A percentile compares a stretch with the other conserved stretches of the same genome.
These are phyloP conservation scores for Pholis gunnellus DNA, from an alignment of 2,113 vertebrate species.

Conservation along the genomic window DNA sequence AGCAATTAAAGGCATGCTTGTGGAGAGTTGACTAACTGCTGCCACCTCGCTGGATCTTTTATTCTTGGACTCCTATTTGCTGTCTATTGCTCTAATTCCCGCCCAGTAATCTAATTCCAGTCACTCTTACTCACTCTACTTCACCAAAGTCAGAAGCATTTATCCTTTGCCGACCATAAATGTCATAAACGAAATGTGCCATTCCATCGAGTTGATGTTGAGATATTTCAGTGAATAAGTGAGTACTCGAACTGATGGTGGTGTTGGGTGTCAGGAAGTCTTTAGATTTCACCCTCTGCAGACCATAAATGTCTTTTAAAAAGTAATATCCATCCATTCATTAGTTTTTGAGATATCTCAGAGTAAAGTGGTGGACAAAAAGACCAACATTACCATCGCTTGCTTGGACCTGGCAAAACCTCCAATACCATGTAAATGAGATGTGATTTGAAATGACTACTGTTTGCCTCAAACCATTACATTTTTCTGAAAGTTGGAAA, in stretches of 20 bases:
- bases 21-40: slow-evolving; percentile 49
- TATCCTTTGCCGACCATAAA: no score
- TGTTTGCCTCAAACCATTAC: neutral
- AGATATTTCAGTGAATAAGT: no score
- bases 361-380: neutral
- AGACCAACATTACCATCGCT: neutral
- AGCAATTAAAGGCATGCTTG: slow-evolving; percentile 69
- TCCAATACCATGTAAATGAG: neutral
- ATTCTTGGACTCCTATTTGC: neutral
- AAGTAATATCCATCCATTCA: neutral
- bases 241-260: no score
- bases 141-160: no score
- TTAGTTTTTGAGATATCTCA: neutral
- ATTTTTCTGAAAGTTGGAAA: neutral
- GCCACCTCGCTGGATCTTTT: neutral
- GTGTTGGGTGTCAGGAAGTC: no score
- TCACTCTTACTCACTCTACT: neutral
- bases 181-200: no score
- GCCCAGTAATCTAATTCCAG: neutral
- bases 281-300: neutral
- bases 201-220: no score
- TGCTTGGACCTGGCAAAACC: no score
- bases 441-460: neutral
- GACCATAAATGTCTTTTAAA: neutral
- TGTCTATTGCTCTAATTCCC: slow-evolving; percentile 12